Evolutionary conservation across 2,797 vertebrate species (phyloP).

Genomic region (Scleropages formosus): DNA sequence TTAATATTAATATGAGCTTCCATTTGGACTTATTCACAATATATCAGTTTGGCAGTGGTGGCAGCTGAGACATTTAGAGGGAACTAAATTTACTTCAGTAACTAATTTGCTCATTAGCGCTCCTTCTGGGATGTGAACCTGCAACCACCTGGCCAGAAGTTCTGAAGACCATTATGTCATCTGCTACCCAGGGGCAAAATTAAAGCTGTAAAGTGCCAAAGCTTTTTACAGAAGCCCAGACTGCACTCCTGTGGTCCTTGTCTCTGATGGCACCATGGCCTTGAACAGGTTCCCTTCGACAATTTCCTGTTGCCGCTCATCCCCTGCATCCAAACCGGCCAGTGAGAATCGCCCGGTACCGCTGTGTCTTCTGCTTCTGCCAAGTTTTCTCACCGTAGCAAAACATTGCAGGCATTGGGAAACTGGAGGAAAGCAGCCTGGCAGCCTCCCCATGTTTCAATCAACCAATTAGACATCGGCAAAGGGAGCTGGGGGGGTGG

Average conservation of each 20-base stretch:
- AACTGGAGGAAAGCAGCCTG: slow-evolving; percentile 45
- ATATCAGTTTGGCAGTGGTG: no score
- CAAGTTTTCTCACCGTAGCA: slow-evolving; percentile 62
- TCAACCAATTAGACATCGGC: slow-evolving; percentile 84
- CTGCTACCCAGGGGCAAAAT: neutral
- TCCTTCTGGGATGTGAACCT: neutral
- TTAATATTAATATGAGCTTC: no score
- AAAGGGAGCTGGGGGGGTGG: slow-evolving; percentile 40
- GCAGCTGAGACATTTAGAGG: no score
- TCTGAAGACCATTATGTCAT: neutral
- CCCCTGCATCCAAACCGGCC: neutral
- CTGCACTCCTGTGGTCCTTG: neutral
- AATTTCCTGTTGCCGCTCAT: neutral
- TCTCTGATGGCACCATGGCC: neutral
- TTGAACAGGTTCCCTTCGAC: neutral
- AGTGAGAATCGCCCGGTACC: neutral
- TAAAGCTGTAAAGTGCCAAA: neutral
- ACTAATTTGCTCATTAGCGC: slow-evolving; percentile 7
- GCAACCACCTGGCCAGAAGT: neutral
- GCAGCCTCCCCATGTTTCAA: slow-evolving; percentile 69
- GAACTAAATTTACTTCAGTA: neutral
- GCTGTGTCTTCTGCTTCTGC: slow-evolving; percentile 51
- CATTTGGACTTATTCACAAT: no score
- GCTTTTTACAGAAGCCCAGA: neutral
- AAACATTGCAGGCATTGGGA: slow-evolving; percentile 59